Conservation (phyloP, 2,888 invertebrate genomes). For the Lycocerus yunnanus region DNA sequence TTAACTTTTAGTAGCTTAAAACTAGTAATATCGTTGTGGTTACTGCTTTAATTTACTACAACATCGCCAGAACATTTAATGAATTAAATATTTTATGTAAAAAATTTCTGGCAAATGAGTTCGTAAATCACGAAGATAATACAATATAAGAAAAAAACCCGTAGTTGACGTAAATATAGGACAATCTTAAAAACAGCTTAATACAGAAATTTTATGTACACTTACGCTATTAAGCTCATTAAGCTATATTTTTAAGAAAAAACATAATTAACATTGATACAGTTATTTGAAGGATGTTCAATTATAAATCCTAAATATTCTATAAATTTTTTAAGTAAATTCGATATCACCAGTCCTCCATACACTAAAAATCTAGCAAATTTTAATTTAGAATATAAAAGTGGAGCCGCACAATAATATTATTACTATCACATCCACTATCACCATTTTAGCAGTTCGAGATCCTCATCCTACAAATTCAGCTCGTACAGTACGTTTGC, state of each 20-base stretch:
- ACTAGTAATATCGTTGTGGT: slow-evolving; percentile 47
- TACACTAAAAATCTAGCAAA: slow-evolving; percentile 23
- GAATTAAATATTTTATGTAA: neutral
- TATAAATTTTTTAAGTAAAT: slow-evolving; percentile 40
- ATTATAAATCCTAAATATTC: slow-evolving; percentile 36
- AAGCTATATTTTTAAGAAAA: slow-evolving; percentile 45
- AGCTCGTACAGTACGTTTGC: slow-evolving; percentile 38
- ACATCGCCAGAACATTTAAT: slow-evolving; percentile 24
- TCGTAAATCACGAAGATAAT: slow-evolving; percentile 24
- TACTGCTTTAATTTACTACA: slow-evolving; percentile 32
- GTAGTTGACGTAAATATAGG: slow-evolving; percentile 28
- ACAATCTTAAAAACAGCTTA: slow-evolving; percentile 24
- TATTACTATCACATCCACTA: slow-evolving; percentile 28
- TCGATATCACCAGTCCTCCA: slow-evolving; percentile 33
- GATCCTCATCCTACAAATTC: slow-evolving; percentile 1
- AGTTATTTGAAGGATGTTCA: slow-evolving; percentile 37
- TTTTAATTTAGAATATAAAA: slow-evolving; percentile 33
- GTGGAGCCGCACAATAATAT: slow-evolving; percentile 26
- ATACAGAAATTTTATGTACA: slow-evolving; percentile 37
- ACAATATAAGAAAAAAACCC: slow-evolving; percentile 19
- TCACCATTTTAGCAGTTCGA: slow-evolving; percentile 23
- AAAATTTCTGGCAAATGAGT: slow-evolving; percentile 27
- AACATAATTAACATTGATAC: slow-evolving; percentile 47
- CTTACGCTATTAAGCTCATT: slow-evolving; percentile 50
- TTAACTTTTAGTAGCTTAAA: slow-evolving; percentile 37